Evolutionary conservation across 1,140 invertebrate species (phyloP), one percentile per base, ranked within the genome.

Genomic region (Leptinotarsa lineolata): DNA sequence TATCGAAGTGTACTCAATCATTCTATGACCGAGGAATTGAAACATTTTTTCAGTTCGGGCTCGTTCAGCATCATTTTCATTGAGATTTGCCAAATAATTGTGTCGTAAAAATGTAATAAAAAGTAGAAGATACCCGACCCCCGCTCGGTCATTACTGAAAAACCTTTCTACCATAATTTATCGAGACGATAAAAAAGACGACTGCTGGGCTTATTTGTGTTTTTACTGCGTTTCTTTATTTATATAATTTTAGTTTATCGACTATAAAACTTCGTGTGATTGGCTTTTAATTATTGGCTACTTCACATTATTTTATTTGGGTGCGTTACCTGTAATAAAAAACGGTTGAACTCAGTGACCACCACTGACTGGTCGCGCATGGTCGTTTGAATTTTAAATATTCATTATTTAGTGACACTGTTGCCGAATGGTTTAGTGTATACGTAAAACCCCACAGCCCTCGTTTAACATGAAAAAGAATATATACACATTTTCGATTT

Each of bases 231-330:
- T 54, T n/a, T 54, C 48, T 18, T 54, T n/a, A 54, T 54, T 54
- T 54, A 16, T 54, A 54, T 54, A 13, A 54, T 54, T 54, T 54
- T 54, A 54, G 4, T 54, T 54, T 54, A 54, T 54, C 0, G 16
- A 54, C 48, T 4, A 54, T 54, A 54, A 54, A 54, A 54, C n/a
- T 15, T 54, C 48, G 16, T 16, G n/a, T 54, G 48, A 54, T 54
- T 54, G 48, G 48, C 48, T 18, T 54, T 18, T 54, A 54, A 54
- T 54, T 54, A 54, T 54, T 54, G n/a, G 48, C 48, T 54, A 54
- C 48, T 54, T 54, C 48, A 54, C 30, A 39, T 39, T 39, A 39
- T 2, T 54, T 54, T 54, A 54, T 54, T n/a, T 54, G 15, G 48
- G 48, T 54, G 48, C 48, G 15, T 54, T 54, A 54, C 48, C 48